Percentiles rank a stretch among this genome's conserved stretches.
These are phyloP conservation scores for Astyanax mexicanus DNA, from an alignment of 2,797 vertebrate genomes.

Conservation along the genomic window DNA sequence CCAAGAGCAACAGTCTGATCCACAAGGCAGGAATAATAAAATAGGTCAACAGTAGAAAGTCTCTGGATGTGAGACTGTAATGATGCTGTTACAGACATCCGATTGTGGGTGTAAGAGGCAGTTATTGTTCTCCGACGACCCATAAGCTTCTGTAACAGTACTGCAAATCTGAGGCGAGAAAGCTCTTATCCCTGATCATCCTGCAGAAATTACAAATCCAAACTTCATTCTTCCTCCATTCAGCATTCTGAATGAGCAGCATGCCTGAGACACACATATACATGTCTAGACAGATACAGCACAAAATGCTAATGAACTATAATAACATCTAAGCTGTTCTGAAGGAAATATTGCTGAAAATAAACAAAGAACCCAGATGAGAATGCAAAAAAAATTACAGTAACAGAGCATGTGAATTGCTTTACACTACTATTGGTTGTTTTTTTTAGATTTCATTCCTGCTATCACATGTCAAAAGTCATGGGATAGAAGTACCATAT, in stretches of 20 bases:
- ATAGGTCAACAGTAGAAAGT: slow-evolving; percentile 57
- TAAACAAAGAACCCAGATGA: not conserved
- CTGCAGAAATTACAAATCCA: slow-evolving; percentile 34
- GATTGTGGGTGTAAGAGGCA: slow-evolving; percentile 47
- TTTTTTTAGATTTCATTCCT: too few relatives aligned
- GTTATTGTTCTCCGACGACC: slow-evolving; percentile 59
- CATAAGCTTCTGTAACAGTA: slow-evolving; percentile 39
- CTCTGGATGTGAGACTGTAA: slow-evolving; percentile 55
- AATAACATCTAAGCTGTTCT: not conserved
- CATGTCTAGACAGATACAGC: not conserved
- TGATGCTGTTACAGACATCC: slow-evolving; percentile 57
- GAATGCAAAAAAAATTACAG: not conserved
- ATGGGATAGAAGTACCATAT: too few relatives aligned
- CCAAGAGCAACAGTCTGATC: slow-evolving; percentile 55
- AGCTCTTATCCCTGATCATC: slow-evolving; percentile 6
- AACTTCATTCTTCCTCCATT: not conserved
- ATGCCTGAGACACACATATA: not conserved
- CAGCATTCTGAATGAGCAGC: not conserved
- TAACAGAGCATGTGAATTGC: too few relatives aligned
- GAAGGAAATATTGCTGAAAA: not conserved
- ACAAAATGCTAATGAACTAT: not conserved
- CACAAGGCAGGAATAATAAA: slow-evolving; percentile 69
- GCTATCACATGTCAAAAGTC: too few relatives aligned
- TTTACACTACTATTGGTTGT: too few relatives aligned
- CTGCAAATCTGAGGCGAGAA: slow-evolving; percentile 14